These are phyloP conservation scores for Fringilla coelebs DNA, from an alignment of 2,797 vertebrate species.

Conservation along the genomic window DNA sequence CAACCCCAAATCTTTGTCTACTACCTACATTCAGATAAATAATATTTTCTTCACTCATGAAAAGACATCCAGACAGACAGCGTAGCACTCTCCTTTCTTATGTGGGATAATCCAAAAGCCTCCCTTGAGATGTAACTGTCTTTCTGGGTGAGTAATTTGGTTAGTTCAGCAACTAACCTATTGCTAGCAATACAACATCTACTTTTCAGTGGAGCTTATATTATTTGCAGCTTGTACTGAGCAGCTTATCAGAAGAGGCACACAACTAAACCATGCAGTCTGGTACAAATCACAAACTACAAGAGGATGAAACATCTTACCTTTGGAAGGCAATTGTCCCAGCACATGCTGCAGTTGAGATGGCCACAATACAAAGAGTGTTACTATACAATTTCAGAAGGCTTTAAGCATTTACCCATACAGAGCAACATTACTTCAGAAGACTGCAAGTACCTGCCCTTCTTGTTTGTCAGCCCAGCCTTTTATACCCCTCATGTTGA, in stretches of 20 bases:
- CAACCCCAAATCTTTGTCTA: not conserved
- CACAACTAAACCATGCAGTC: not conserved
- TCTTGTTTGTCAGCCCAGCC: not conserved
- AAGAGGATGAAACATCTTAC: not conserved
- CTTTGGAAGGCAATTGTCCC: not conserved
- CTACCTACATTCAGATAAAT: not conserved
- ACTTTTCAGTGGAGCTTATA: not conserved
- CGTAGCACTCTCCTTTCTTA: not conserved
- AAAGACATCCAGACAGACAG: not conserved
- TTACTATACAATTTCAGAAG: not conserved
- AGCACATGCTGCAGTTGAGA: not conserved
- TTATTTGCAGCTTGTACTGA: not conserved
- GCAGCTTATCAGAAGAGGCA: not conserved
- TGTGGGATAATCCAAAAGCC: not conserved
- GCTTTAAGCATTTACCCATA: not conserved
- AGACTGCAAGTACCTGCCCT: fast-evolving
- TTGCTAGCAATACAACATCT: not conserved
- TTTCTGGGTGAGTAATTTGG: not conserved
- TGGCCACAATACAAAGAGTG: fast-evolving
- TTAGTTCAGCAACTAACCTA: not conserved
- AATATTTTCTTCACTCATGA: not conserved
- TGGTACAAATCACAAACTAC: not conserved
- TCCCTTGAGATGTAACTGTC: not conserved
- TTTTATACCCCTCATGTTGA: not conserved
- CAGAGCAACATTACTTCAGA: fast-evolving